Conservation (phyloP, 2,113 vertebrate species). For the Hemibagrus wyckioides region DNA sequence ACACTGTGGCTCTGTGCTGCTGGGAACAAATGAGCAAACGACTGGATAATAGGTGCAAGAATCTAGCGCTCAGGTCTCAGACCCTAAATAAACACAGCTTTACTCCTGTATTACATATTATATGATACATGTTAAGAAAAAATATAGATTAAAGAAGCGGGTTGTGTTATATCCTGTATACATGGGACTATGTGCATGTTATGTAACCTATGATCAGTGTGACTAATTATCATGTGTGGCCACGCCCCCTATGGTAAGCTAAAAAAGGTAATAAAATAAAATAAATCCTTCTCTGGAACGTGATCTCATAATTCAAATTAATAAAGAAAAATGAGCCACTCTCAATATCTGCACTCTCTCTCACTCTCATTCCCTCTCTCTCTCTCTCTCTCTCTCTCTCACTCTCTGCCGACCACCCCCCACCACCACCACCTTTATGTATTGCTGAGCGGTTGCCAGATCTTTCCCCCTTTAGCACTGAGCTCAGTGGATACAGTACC, state of each 20-base stretch:
- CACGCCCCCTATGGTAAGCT: neutral
- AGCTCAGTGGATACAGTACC: conserved; percentile 7
- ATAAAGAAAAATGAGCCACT: neutral
- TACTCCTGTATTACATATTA: neutral
- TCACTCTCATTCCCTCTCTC: neutral
- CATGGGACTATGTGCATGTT: too few relatives aligned
- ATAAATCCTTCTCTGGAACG: neutral
- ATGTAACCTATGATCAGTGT: neutral
- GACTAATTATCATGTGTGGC: neutral
- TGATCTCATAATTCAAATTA: neutral
- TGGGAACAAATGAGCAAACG: neutral
- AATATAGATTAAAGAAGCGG: neutral
- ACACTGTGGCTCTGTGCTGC: neutral
- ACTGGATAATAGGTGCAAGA: neutral
- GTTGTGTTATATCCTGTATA: too few relatives aligned
- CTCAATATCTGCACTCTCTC: neutral
- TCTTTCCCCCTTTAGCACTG: neutral
- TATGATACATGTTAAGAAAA: neutral
- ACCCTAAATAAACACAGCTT: neutral
- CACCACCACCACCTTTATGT: too few relatives aligned
- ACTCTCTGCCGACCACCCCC: too few relatives aligned
- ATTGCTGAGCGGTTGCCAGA: neutral
- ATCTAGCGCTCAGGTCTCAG: neutral
- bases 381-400: neutral
- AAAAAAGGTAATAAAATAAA: neutral